phyloP scores from a whole-genome alignment of 2,113 vertebrate genomes.

The Cygnus atratus region DNA sequence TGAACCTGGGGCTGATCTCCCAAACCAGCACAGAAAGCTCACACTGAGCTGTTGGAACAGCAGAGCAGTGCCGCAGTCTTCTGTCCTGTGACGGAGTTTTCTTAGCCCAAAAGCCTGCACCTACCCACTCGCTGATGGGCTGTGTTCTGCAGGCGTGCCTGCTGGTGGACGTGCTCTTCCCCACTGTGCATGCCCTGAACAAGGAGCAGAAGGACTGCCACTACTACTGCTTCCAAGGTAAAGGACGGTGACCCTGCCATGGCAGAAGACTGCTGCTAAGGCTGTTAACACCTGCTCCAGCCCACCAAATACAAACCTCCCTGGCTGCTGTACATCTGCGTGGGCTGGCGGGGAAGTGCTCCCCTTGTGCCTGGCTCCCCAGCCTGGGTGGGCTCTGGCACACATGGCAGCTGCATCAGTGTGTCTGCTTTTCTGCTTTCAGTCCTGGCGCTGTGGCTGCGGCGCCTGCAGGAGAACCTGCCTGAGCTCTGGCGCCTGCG shows the following conservation, averaged over 20 bases:
- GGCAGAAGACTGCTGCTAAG: background rate
- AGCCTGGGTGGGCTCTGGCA: rapidly evolving
- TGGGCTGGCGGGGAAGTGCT: background rate
- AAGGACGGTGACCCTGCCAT: rapidly evolving
- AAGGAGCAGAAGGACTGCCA: constrained; percentile 79
- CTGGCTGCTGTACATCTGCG: background rate
- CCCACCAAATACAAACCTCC: background rate
- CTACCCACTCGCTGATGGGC: rapidly evolving
- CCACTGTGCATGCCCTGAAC: constrained; percentile 73
- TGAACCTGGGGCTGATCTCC: background rate
- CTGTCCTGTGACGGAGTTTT: background rate
- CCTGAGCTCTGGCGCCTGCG: constrained; percentile 72
- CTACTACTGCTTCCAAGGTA: constrained; percentile 88
- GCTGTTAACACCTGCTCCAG: background rate
- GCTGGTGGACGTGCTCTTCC: constrained; percentile 81
- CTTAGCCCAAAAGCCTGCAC: background rate
- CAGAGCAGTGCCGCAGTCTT: background rate
- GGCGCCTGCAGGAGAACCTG: constrained; percentile 76
- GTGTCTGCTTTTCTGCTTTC: constrained; percentile 13
- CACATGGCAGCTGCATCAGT: background rate
- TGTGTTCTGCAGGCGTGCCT: constrained; percentile 71
- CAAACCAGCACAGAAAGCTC: background rate
- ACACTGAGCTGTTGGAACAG: background rate
- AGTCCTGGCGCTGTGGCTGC: constrained; percentile 87
- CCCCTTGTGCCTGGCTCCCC: background rate